Conservation (phyloP, 2,888 invertebrate species). For the Gisinianus flammeolus region DNA sequence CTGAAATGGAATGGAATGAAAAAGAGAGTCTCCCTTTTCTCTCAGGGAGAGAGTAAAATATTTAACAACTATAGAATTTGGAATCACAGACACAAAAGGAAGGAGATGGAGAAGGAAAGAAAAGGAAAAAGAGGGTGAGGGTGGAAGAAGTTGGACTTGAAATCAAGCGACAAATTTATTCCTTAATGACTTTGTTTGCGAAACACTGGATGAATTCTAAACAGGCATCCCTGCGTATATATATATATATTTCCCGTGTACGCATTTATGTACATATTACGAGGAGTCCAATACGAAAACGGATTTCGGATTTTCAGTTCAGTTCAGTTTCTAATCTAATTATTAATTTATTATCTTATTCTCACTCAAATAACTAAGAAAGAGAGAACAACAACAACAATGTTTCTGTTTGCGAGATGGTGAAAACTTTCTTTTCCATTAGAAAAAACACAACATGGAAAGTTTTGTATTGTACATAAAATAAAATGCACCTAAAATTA, state of each 20-base stretch:
- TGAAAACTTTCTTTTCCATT: no score
- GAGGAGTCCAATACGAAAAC: neutral
- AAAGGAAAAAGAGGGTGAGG: conserved; percentile 9
- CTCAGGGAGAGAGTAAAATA: neutral
- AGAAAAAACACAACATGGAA: no score
- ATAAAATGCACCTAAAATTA: no score
- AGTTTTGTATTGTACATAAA: no score
- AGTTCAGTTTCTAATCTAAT: neutral
- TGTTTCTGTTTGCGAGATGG: neutral
- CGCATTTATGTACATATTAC: neutral
- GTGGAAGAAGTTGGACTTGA: neutral
- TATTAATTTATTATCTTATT: neutral
- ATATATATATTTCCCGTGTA: neutral
- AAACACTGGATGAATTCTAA: conserved; percentile 34
- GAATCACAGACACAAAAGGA: neutral
- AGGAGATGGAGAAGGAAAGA: neutral
- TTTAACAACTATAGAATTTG: neutral
- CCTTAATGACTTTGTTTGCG: conserved; percentile 30
- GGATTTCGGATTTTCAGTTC: neutral
- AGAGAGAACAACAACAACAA: neutral
- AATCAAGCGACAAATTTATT: conserved; percentile 21
- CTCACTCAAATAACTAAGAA: neutral
- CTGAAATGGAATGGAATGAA: neutral
- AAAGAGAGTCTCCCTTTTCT: neutral
- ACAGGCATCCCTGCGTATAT: neutral